phyloP scores from a whole-genome alignment of 2,888 invertebrate genomes.

The Thera obeliscata region DNA sequence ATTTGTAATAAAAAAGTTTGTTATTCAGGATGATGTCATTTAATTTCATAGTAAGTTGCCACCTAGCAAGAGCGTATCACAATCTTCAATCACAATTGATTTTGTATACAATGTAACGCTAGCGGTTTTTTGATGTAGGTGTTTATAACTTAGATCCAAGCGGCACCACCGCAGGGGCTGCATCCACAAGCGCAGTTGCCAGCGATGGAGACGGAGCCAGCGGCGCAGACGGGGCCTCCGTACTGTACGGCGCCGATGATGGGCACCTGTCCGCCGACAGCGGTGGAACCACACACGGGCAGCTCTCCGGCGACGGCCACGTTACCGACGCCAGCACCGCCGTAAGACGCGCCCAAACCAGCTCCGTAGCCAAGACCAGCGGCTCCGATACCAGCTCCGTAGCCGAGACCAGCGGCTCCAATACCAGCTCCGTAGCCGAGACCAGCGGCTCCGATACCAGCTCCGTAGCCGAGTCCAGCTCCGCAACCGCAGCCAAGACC shows the following conservation, averaged over 20 bases:
- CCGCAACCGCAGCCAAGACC: conserved; percentile 5
- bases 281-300: conserved; percentile 49
- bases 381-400: conserved; percentile 9
- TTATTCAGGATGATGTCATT: background rate
- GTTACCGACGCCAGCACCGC: conserved; percentile 44
- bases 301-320: conserved; percentile 44
- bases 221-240: conserved; percentile 49
- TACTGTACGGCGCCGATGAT: conserved; percentile 52
- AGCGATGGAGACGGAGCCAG: conserved; percentile 48
- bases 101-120: background rate
- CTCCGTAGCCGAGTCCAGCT: conserved; percentile 9
- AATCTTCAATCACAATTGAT: no score
- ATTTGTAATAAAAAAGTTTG: background rate
- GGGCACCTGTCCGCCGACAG: conserved; percentile 50
- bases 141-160: background rate
- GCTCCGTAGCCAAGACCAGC: conserved; percentile 21
- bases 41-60: background rate
- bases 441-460: background rate
- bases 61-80: background rate
- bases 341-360: conserved; percentile 34
- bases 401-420: conserved; percentile 18
- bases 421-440: conserved; percentile 20
- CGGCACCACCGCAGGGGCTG: conserved; percentile 8
- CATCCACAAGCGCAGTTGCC: conserved; percentile 43
- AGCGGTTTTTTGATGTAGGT: background rate